phyloP scores from a whole-genome alignment of 2,113 vertebrate genomes.

The Anhinga rufa region DNA sequence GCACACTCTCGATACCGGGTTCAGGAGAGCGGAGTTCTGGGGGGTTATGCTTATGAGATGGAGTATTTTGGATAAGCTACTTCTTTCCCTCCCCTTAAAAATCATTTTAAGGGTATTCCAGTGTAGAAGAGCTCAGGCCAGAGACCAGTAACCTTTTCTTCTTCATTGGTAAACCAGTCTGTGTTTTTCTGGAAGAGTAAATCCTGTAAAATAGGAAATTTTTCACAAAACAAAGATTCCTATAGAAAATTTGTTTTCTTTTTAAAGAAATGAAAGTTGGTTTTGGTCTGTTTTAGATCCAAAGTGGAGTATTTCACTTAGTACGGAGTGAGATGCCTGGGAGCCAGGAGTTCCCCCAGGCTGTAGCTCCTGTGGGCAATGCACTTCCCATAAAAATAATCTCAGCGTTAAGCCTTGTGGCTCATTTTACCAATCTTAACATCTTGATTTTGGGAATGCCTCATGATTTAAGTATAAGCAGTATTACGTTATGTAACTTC shows the following conservation, averaged over 20 bases:
- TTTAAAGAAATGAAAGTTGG: not conserved
- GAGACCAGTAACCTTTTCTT: not conserved
- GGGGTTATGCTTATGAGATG: not conserved
- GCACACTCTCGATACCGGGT: not conserved
- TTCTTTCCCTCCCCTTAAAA: not conserved
- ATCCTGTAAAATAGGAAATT: not conserved
- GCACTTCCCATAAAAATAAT: not conserved
- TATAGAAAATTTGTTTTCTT: not conserved
- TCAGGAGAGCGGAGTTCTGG: not conserved
- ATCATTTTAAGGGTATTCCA: not conserved
- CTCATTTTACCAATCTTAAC: not conserved
- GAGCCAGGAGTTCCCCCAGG: not conserved
- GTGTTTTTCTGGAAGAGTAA: not conserved
- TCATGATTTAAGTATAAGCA: not conserved
- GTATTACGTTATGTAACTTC: not conserved
- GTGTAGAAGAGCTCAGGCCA: not conserved
- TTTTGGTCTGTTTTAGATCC: not conserved
- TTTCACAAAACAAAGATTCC: not conserved
- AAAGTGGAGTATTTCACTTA: not conserved
- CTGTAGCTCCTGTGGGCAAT: rapidly evolving
- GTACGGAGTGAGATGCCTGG: not conserved
- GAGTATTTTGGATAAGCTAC: not conserved
- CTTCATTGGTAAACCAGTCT: not conserved
- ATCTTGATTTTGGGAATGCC: not conserved
- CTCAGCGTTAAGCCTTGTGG: not conserved